These are phyloP conservation scores for Moxostoma hubbsi DNA, from an alignment of 2,797 vertebrate genomes.

Conservation along the genomic window DNA sequence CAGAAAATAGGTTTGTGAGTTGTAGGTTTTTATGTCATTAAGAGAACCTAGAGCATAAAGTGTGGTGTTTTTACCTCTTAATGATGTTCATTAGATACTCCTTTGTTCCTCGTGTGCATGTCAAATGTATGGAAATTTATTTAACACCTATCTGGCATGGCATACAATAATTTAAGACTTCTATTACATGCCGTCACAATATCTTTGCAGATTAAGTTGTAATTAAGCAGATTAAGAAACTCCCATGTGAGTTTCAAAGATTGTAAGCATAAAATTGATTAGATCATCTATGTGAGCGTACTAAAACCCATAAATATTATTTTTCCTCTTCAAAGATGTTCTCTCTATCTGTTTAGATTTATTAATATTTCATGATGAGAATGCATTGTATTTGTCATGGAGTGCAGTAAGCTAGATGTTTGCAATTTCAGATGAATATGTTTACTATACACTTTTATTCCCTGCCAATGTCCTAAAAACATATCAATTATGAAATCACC, in stretches of 20 bases:
- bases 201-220: background rate
- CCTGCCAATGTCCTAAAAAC: background rate
- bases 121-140: background rate
- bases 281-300: background rate
- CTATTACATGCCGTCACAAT: background rate
- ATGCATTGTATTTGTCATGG: background rate
- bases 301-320: background rate
- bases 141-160: background rate
- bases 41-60: background rate
- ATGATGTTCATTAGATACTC: background rate
- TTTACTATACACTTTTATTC: constrained; percentile 21
- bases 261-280: background rate
- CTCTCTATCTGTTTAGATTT: background rate
- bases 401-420: constrained; percentile 27
- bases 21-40: background rate
- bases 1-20: background rate
- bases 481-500: too few relatives aligned
- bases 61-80: background rate
- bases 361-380: background rate
- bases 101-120: background rate
- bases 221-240: background rate
- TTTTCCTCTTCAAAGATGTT: background rate
- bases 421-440: constrained; percentile 5
- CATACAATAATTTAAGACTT: background rate
- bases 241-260: background rate